Evolutionary conservation across 2,888 invertebrate species (phyloP).

Genomic region (Apomyelois bistriatella): DNA sequence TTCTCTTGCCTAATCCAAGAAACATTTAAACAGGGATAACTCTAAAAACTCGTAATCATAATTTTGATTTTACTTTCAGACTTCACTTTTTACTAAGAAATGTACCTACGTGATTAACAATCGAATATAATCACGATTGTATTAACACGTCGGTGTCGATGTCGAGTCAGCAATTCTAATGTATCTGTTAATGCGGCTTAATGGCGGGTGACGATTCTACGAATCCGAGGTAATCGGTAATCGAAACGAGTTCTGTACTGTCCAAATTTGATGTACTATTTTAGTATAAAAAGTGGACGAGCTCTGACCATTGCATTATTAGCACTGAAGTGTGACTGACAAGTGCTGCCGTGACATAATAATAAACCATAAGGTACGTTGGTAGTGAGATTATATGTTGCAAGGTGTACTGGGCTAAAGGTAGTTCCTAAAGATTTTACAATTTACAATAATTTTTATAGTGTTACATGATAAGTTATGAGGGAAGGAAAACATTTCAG

Average conservation of each 20-base stretch:
- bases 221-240: not conserved
- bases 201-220: constrained; percentile 2
- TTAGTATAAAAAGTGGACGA: constrained; percentile 22
- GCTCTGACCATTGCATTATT: constrained; percentile 12
- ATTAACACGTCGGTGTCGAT: not conserved
- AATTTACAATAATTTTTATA: no score
- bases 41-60: no score
- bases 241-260: constrained; percentile 16
- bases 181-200: not conserved
- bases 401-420: no score
- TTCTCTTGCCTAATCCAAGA: no score
- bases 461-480: no score
- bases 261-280: constrained; percentile 15
- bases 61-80: no score
- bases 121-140: constrained; percentile 8
- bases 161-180: constrained; percentile 1
- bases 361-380: constrained; percentile 30
- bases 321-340: constrained; percentile 16
- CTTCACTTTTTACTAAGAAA: not conserved
- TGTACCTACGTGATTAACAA: constrained; percentile 1
- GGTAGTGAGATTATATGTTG: not conserved
- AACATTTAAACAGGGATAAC: no score
- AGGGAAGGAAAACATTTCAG: no score
- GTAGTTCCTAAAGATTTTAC: no score
- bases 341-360: constrained; percentile 21